Percentiles rank a stretch among this genome's conserved stretches.
Conservation (phyloP, 2,797 vertebrate genomes). For the Notolepis coatsorum region DNA sequence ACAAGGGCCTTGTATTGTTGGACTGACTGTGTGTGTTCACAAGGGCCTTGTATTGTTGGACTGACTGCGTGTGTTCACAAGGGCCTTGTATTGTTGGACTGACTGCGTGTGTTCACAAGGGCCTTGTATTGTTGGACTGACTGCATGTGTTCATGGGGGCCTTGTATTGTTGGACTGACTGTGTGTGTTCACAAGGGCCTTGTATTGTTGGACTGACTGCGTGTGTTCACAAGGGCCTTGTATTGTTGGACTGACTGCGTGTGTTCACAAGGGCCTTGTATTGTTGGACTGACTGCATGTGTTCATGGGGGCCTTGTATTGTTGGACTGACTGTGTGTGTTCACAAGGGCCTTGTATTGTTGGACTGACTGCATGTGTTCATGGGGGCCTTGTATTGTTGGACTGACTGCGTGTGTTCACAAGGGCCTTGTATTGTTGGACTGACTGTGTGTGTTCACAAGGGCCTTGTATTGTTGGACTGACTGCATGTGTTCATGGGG, state of each 20-base stretch:
- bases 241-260: constrained; percentile 6
- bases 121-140: constrained; percentile 4
- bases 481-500: constrained; percentile 11
- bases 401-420: constrained; percentile 7
- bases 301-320: constrained; percentile 19
- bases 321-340: constrained; percentile 1
- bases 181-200: constrained; percentile 13
- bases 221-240: constrained; percentile 12
- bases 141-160: constrained; percentile 14
- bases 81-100: constrained; percentile 6
- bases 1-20: constrained; percentile 13
- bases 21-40: constrained; percentile 7
- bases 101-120: constrained; percentile 11
- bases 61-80: constrained; percentile 9
- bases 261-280: constrained; percentile 8
- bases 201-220: constrained; percentile 4
- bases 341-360: constrained; percentile 21
- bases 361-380: constrained; percentile 5
- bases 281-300: constrained; percentile 10
- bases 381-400: constrained; percentile 13
- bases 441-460: constrained; percentile 9
- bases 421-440: constrained; percentile 7
- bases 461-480: constrained; percentile 6
- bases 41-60: constrained; percentile 7
- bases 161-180: constrained; percentile 5